Evolutionary conservation across 2,888 invertebrate species (phyloP).

Genomic region (Drosophila quinaria): DNA sequence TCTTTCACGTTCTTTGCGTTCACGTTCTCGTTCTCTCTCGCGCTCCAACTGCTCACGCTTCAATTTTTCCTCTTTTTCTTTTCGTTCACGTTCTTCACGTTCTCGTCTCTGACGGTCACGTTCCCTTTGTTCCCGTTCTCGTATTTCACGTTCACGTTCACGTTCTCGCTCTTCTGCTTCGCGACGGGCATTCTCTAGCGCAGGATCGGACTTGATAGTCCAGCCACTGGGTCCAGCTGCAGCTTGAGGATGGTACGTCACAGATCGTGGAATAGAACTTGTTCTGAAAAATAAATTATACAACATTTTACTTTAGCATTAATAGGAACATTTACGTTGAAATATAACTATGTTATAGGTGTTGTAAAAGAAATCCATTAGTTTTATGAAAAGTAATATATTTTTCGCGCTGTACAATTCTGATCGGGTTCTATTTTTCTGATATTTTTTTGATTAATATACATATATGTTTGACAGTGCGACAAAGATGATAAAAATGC

Average conservation of each 20-base stretch:
- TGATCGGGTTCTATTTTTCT: no score
- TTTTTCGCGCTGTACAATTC: no score
- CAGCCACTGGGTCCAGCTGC: slow-evolving; percentile 86
- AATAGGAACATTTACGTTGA: background rate
- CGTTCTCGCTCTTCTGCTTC: slow-evolving; percentile 87
- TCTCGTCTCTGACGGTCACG: slow-evolving; percentile 85
- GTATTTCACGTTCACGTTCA: slow-evolving; percentile 84
- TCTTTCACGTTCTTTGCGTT: slow-evolving; percentile 87
- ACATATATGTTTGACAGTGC: no score
- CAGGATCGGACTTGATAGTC: slow-evolving; percentile 89
- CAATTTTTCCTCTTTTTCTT: slow-evolving; percentile 86
- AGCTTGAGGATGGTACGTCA: slow-evolving; percentile 87
- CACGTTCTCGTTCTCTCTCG: slow-evolving; percentile 88
- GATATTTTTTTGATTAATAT: no score
- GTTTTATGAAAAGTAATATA: no score
- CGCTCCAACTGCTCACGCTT: slow-evolving; percentile 87
- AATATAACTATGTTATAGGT: no score
- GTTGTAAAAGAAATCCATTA: no score
- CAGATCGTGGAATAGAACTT: slow-evolving; percentile 87
- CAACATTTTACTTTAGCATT: background rate
- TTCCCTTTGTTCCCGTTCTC: slow-evolving; percentile 85
- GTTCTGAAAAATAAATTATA: slow-evolving; percentile 37
- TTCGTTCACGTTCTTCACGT: slow-evolving; percentile 85
- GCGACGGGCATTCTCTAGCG: slow-evolving; percentile 87
- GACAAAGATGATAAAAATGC: no score